Conservation (phyloP, 2,113 vertebrate genomes). For the Phylloscopus whistleri region DNA sequence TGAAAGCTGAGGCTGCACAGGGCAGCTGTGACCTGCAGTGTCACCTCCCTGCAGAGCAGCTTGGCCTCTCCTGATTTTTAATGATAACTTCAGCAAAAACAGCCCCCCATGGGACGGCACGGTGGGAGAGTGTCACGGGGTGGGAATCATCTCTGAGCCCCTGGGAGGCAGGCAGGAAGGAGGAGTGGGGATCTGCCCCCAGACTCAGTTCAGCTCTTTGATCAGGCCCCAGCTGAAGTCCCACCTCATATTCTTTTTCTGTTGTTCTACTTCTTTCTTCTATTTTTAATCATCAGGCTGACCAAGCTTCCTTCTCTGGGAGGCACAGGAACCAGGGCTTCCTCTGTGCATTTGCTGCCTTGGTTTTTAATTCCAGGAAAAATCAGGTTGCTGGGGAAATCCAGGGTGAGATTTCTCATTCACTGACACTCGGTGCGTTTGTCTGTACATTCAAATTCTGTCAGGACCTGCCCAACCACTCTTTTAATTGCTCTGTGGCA, state of each 20-base stretch:
- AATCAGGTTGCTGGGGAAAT: background rate
- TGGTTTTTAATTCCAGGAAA: background rate
- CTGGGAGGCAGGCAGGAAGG: background rate
- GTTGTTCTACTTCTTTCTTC: background rate
- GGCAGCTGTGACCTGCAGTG: background rate
- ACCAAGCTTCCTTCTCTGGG: background rate
- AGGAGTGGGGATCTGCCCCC: background rate
- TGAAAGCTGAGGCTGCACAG: background rate
- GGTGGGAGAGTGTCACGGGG: background rate
- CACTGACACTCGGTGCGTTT: accelerated
- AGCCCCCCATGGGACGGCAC: background rate
- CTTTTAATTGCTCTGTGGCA: background rate
- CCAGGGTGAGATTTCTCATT: background rate
- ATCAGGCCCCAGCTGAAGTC: background rate
- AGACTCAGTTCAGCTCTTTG: background rate
- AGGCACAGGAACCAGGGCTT: background rate
- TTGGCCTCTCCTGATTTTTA: background rate
- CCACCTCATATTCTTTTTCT: background rate
- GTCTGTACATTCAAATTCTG: background rate
- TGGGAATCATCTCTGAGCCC: background rate
- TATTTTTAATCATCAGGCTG: background rate
- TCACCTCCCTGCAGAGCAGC: background rate
- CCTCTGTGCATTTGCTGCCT: background rate
- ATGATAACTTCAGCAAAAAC: background rate
- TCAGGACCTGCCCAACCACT: background rate